phyloP scores from a whole-genome alignment of 2,113 vertebrate genomes.

The Plecotus auritus region DNA sequence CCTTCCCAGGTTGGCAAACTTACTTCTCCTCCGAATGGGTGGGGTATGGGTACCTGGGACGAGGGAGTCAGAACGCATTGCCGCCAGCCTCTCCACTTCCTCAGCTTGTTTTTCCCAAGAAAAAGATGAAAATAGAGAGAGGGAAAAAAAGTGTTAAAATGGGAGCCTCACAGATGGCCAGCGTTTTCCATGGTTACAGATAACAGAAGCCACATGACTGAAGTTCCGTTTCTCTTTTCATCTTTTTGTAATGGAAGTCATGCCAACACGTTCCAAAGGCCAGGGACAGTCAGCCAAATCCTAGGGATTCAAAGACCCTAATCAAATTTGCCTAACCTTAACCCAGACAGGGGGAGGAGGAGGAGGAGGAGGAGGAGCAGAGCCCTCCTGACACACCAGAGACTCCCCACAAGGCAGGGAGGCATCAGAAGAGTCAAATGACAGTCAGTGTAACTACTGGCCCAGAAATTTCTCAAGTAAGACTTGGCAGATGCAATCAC shows the following conservation, averaged over 20 bases:
- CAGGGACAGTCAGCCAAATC: background rate
- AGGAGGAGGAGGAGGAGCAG: background rate
- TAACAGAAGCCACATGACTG: conserved; percentile 42
- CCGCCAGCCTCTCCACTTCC: conserved; percentile 96
- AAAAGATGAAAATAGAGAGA: conserved; percentile 1
- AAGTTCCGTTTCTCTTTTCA: conserved; percentile 19
- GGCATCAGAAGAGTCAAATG: background rate
- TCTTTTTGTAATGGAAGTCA: conserved; percentile 46
- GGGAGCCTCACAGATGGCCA: conserved; percentile 61
- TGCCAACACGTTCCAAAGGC: background rate
- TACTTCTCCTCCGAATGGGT: conserved; percentile 94
- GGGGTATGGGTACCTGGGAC: conserved; percentile 94
- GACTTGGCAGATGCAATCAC: background rate
- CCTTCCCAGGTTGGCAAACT: conserved; percentile 94
- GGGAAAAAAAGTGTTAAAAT: conserved; percentile 49
- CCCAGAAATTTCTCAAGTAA: background rate
- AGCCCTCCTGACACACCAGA: background rate
- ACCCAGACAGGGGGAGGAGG: background rate
- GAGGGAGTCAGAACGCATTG: conserved; percentile 95
- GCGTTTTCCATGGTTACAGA: conserved; percentile 67
- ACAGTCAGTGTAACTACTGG: background rate
- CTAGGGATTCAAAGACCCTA: background rate
- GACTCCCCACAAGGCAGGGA: background rate
- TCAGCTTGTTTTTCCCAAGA: conserved; percentile 85
- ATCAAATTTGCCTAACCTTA: background rate